These are phyloP conservation scores for Andrena bicolor DNA, from an alignment of 2,888 invertebrate species.

Conservation along the genomic window DNA sequence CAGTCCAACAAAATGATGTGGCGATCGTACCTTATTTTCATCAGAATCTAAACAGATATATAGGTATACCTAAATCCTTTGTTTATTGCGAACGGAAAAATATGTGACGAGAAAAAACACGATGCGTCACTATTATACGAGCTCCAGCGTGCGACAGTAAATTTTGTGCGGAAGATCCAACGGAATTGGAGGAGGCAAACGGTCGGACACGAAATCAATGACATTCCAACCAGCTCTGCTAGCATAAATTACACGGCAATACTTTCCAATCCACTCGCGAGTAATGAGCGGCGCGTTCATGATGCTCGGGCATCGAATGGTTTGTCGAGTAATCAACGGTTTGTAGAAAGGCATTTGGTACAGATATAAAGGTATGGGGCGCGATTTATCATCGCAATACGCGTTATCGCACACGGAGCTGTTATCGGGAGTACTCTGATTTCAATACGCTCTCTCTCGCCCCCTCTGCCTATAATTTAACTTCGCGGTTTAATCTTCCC, in stretches of 20 bases:
- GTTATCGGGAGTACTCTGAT: conserved; percentile 50
- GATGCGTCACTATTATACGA: not conserved
- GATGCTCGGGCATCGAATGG: conserved; percentile 21
- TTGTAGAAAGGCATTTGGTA: conserved; percentile 47
- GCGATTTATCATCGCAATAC: conserved; percentile 54
- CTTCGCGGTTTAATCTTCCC: conserved; percentile 46
- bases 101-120: not conserved
- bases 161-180: not conserved
- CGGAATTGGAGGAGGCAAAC: not conserved
- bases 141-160: not conserved
- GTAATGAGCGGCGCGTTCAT: conserved; percentile 35
- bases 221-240: not conserved
- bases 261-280: conserved; percentile 31
- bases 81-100: not conserved
- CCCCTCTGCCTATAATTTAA: conserved; percentile 36
- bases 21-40: too few species aligned
- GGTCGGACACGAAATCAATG: conserved; percentile 4
- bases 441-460: not conserved
- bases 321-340: conserved; percentile 59
- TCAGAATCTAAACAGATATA: too few species aligned
- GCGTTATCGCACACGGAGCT: conserved; percentile 41
- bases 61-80: too few species aligned
- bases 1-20: not conserved
- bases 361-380: conserved; percentile 22
- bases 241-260: conserved; percentile 40